Base-by-base conservation (phyloP, 2,113 vertebrate genomes). In the Muntiacus reevesi region DNA sequence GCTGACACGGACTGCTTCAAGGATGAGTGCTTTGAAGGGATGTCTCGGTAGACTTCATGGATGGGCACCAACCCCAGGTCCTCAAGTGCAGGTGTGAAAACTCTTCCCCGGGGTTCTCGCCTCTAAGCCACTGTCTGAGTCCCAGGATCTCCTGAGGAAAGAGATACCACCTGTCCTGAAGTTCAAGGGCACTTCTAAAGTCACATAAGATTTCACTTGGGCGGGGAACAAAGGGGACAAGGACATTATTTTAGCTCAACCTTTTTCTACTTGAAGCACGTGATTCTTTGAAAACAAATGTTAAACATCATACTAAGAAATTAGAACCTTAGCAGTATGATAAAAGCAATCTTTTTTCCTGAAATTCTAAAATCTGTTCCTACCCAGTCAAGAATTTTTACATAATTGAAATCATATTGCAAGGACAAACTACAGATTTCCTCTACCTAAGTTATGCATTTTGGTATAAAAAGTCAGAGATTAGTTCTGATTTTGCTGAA, bases 91-190 rank as follows among this genome's bases (percentile, higher is more conserved):
- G 78, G 89, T 87, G 76, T 40, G 5, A 97, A 87, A 78, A 30
- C 78, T 87, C 82, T 62, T 59, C 89, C 83, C 82, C 12, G 1
- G 9, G 6, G 3, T 64, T 85, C 81, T 78, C 97, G 91, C 89
- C 16, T 57, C 79, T 25, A 21, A 62, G 55, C 89, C 36, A 28
- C 92, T 0, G 17, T 95, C 83, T 74, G 62, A 14, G 64, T 57
- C 59, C 3, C 8, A 0, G 3, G 21, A 1, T 86, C 87, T 91
- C 94, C 76, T 5, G 76, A 82, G 97, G 30, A 89, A 79, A 71
- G 52, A 88, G 23, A 3, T 23, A 23, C 67, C 93, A 97, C 89
- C 97, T 97, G 95, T 96, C 62, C 54, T 87, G 52, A 59, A 89
- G 28, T 28, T 52, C 64, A 10, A 94, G 92, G 71, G 19, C 81